These are phyloP conservation scores for Piscicola geometra DNA, from an alignment of 2,888 invertebrate species.

Conservation along the genomic window DNA sequence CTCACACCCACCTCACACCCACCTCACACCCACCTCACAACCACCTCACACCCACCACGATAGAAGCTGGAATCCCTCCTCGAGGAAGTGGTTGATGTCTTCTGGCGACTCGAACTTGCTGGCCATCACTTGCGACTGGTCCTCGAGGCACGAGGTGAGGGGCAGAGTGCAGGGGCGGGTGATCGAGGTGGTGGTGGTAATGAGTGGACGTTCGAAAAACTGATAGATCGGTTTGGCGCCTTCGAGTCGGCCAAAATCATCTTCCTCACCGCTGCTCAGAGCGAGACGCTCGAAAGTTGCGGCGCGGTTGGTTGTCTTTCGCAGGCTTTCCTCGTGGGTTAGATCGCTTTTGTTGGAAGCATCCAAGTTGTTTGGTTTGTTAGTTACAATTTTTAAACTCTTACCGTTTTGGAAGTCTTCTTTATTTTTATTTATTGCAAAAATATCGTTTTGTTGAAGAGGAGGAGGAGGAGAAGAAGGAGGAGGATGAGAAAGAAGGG, in stretches of 20 bases:
- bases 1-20: too few relatives aligned
- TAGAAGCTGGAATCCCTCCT: conserved; percentile 48
- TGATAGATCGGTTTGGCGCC: not conserved
- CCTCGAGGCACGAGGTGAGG: not conserved
- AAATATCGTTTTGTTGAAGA: not conserved
- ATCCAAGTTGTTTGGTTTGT: not conserved
- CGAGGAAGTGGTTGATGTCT: conserved; percentile 47
- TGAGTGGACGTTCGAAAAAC: not conserved
- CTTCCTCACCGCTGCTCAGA: not conserved
- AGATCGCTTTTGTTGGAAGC: too few relatives aligned
- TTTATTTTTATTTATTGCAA: not conserved
- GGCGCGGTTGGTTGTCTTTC: not conserved
- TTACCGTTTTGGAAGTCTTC: not conserved
- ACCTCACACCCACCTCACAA: too few relatives aligned
- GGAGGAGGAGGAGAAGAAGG: conserved; percentile 6
- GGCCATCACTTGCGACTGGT: not conserved
- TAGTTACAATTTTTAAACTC: not conserved
- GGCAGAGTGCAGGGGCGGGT: not conserved
- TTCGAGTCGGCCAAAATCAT: not conserved
- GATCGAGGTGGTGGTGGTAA: not conserved
- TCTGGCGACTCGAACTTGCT: not conserved
- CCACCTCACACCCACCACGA: conserved; percentile 47
- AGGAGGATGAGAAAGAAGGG: conserved; percentile 3
- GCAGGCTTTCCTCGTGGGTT: not conserved
- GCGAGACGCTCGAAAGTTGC: not conserved